A percentile compares a stretch with the other conserved stretches of the same genome.
Conservation (phyloP, 1,140 invertebrate genomes). For the Drosophila erecta region DNA sequence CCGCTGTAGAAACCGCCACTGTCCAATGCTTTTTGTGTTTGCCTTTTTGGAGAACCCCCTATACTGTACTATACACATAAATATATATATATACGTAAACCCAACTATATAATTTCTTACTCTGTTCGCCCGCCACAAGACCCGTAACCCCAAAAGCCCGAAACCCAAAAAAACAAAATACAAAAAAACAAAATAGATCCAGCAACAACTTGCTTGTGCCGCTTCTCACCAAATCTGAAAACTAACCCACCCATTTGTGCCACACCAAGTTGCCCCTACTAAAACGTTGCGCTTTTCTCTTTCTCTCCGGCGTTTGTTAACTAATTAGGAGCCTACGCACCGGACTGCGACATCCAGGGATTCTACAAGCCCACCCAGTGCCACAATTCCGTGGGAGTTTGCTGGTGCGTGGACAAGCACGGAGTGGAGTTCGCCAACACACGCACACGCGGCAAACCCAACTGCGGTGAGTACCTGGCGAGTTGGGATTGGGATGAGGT, state of each 20-base stretch:
- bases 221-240: slow-evolving; percentile 53
- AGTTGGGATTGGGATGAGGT: not conserved
- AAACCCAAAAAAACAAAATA: not conserved
- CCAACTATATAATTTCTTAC: slow-evolving; percentile 49
- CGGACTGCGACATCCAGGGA: slow-evolving; percentile 93
- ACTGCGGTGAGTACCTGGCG: slow-evolving; percentile 91
- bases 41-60: slow-evolving; percentile 50
- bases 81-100: not conserved
- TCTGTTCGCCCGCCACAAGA: slow-evolving; percentile 35
- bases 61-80: not conserved
- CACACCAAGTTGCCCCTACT: slow-evolving; percentile 45
- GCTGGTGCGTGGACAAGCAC: slow-evolving; percentile 97
- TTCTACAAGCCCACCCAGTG: slow-evolving; percentile 95
- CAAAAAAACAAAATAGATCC: slow-evolving; percentile 49
- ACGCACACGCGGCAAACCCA: slow-evolving; percentile 92
- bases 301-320: slow-evolving; percentile 41
- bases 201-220: slow-evolving; percentile 68
- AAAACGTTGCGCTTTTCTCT: slow-evolving; percentile 62
- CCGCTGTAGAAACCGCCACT: slow-evolving; percentile 36
- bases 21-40: slow-evolving; percentile 54
- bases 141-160: slow-evolving; percentile 9
- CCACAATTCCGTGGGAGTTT: slow-evolving; percentile 92
- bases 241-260: slow-evolving; percentile 3
- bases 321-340: slow-evolving; percentile 90
- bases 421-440: slow-evolving; percentile 94